These are phyloP conservation scores for Leucozona laternaria DNA, from an alignment of 2,888 invertebrate species.

Conservation along the genomic window DNA sequence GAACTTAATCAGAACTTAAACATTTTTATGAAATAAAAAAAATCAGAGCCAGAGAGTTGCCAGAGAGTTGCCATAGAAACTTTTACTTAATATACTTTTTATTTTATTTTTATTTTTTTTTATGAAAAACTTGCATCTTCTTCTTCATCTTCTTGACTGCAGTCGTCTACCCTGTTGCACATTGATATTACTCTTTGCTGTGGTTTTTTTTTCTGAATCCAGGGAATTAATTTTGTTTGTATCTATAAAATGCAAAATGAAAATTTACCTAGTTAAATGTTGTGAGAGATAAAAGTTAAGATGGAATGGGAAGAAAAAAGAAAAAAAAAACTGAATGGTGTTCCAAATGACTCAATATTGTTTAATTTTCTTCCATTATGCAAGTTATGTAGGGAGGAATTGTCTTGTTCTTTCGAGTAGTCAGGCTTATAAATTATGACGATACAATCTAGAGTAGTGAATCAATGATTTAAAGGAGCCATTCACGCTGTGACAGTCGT, in stretches of 20 bases:
- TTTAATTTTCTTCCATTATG: no score
- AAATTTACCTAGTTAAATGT: neutral
- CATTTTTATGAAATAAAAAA: neutral
- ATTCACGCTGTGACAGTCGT: no score
- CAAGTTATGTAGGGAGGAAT: no score
- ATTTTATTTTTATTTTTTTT: neutral
- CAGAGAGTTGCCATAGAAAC: neutral
- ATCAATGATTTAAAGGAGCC: no score
- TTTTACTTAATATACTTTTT: neutral
- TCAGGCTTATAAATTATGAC: no score
- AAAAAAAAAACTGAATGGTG: neutral
- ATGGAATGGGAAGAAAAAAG: neutral
- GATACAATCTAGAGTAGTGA: no score
- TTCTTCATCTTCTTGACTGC: neutral
- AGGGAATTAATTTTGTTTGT: neutral
- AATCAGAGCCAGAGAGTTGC: neutral
- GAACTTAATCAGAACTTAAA: slow-evolving; percentile 6
- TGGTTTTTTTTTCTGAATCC: neutral
- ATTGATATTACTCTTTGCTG: neutral
- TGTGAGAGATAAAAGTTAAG: neutral
- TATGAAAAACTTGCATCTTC: slow-evolving; percentile 16
- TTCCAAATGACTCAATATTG: neutral
- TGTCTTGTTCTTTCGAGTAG: no score
- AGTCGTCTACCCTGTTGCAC: slow-evolving; percentile 2
- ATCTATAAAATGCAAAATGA: neutral